Percentiles rank a stretch among this genome's conserved stretches.
phyloP scores from a whole-genome alignment of 2,113 vertebrate genomes.

The Periophthalmus modestus region DNA sequence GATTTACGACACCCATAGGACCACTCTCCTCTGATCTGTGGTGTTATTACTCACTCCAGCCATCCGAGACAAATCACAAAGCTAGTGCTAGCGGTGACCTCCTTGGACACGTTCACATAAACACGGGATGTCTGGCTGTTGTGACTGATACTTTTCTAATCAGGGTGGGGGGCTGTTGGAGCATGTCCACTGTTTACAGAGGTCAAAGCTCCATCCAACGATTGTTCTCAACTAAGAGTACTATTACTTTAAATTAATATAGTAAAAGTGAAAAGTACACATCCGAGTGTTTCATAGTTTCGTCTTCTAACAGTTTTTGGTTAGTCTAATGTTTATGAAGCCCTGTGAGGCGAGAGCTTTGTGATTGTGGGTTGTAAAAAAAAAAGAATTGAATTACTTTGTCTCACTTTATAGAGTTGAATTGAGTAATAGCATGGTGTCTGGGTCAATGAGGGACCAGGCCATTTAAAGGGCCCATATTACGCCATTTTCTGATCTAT shows the following conservation, averaged over 20 bases:
- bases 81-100: slow-evolving; percentile 45
- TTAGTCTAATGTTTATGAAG: too few species aligned
- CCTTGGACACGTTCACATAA: slow-evolving; percentile 18
- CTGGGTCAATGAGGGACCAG: too few species aligned
- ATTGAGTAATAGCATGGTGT: not conserved
- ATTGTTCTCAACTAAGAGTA: not conserved
- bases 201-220: not conserved
- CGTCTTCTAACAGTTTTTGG: too few species aligned
- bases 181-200: slow-evolving; percentile 28
- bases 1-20: slow-evolving; percentile 60
- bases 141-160: slow-evolving; percentile 52
- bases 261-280: too few species aligned
- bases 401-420: not conserved
- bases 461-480: too few species aligned
- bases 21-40: slow-evolving; percentile 45
- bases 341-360: too few species aligned
- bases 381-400: not conserved
- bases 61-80: slow-evolving; percentile 60
- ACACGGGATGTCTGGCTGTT: slow-evolving; percentile 32
- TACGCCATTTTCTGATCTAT: too few species aligned
- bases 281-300: too few species aligned
- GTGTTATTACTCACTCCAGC: slow-evolving; percentile 62
- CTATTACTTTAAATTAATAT: too few species aligned
- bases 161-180: slow-evolving; percentile 40
- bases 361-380: not conserved